Base-by-base conservation (phyloP, 2,888 invertebrate genomes). In the Sussaba pulchella region DNA sequence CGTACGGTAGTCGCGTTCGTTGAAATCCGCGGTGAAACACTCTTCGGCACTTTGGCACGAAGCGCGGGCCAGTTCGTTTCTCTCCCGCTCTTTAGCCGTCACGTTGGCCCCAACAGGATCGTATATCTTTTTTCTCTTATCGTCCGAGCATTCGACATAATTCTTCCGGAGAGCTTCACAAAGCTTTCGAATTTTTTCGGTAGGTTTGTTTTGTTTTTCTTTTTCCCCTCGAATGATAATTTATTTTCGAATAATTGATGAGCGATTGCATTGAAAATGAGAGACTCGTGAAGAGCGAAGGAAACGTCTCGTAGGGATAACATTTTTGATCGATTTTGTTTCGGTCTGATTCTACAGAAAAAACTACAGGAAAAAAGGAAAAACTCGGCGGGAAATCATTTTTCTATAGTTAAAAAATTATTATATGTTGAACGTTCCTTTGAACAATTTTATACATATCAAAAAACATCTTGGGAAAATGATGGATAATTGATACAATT, bases 31-130 rank as follows among this genome's bases (percentile, higher is more conserved):
- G 85, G 78, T 83, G 85, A 87, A 87, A 88, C 89, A 88, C 88
- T 88, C 86, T 87, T 87, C 85, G 84, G 89, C 89, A 89, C 89
- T 89, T 88, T 89, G 88, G 85, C 85, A 85, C 86, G 69, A 73
- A 43, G 70, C 67, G 69, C 67, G 59, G 69, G 64, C 19, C 64
- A 64, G 52, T 63, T 41, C 52, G 54, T 71, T 80, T 70, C 17
- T 19, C 50, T 19, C 69, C 26, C 50, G 26, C 52, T 45, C 77
- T 19, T 50, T 59, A 43, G 39, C 52, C 36, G 45, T 75, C 67
- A 26, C 45, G 24, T 63, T 0, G 39, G 21, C 31, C 21, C 17
- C n/a, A 36, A 69, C 52, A 63, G 50, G 47, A 41, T 45, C 47
- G 57, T 69, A 71, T 45, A 72, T 76, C 41, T 41, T 61, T 21